Evolutionary conservation across 2,797 vertebrate genomes (phyloP).

Genomic region (Poeciliopsis turneri): DNA sequence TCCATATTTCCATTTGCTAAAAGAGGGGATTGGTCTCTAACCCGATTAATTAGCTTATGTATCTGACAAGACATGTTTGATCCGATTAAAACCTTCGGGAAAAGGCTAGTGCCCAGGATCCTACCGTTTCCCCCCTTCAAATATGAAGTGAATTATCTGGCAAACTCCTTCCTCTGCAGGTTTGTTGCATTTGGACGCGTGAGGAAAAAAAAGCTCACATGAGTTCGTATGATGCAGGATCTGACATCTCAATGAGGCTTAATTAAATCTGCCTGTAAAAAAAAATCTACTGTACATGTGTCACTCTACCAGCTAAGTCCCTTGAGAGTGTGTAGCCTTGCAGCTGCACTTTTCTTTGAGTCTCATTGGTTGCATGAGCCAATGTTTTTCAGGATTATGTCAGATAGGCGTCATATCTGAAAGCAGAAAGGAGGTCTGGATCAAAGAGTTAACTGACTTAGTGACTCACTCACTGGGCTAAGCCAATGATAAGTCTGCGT

Average conservation of each 20-base stretch:
- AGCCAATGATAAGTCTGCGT: conserved; percentile 46
- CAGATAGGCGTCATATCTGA: conserved; percentile 62
- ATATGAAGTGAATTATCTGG: conserved; percentile 59
- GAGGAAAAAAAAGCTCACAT: conserved; percentile 14
- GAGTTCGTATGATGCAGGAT: conserved; percentile 63
- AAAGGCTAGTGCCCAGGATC: conserved; percentile 30
- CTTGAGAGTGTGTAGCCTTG: conserved; percentile 35
- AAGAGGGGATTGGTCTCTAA: conserved; percentile 60
- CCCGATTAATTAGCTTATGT: conserved; percentile 78
- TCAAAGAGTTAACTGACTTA: conserved; percentile 69
- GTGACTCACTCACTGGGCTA: conserved; percentile 49
- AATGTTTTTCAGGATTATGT: conserved; percentile 72
- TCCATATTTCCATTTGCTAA: conserved; percentile 65
- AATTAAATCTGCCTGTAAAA: conserved; percentile 68
- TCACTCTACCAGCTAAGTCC: conserved; percentile 62
- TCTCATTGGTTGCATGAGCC: conserved; percentile 45
- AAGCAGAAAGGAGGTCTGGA: conserved; percentile 61
- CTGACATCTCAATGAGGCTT: conserved; percentile 61
- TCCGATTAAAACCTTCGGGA: conserved; percentile 75
- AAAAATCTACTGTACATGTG: conserved; percentile 57
- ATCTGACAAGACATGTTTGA: conserved; percentile 77
- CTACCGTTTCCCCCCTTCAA: conserved; percentile 46
- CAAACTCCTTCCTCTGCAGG: conserved; percentile 37
- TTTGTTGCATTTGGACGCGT: conserved; percentile 36
- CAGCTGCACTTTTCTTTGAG: conserved; percentile 62